These are phyloP conservation scores for Neolamprologus variostigma DNA, from an alignment of 2,113 vertebrate genomes.

Conservation along the genomic window DNA sequence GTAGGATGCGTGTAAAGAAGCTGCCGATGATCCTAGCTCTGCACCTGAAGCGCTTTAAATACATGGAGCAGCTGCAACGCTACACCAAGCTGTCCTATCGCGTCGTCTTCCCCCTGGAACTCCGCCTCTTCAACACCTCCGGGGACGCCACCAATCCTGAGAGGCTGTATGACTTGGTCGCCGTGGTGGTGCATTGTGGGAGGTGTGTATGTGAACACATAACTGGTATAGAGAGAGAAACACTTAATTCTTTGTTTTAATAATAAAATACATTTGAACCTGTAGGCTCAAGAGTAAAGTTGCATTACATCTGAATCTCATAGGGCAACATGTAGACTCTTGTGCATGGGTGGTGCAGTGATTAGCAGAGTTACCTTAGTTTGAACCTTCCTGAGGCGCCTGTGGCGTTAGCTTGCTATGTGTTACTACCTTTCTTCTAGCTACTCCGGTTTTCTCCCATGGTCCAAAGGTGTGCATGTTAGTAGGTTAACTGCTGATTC, in stretches of 20 bases:
- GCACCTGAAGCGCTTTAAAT: slow-evolving; percentile 91
- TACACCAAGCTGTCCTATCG: slow-evolving; percentile 93
- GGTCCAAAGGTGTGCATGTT: not conserved
- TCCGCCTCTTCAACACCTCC: slow-evolving; percentile 90
- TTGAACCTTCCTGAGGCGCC: not conserved
- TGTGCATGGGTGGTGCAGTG: not conserved
- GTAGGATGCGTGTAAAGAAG: slow-evolving; percentile 91
- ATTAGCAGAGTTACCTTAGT: not conserved
- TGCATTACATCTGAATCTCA: not conserved
- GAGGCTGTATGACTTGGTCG: slow-evolving; percentile 89
- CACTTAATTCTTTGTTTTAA: not conserved
- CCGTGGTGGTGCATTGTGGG: slow-evolving; percentile 90
- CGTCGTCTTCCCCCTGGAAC: slow-evolving; percentile 89
- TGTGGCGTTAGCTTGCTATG: not conserved
- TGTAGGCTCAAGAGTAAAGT: not conserved
- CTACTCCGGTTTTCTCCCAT: not conserved
- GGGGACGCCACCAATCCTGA: slow-evolving; percentile 91
- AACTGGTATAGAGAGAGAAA: not conserved
- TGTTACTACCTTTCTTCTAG: not conserved
- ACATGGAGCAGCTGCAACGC: slow-evolving; percentile 93
- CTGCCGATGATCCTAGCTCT: slow-evolving; percentile 90
- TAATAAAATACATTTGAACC: not conserved
- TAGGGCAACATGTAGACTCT: not conserved
- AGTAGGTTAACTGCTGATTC: not conserved
- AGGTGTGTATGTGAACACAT: slow-evolving; percentile 66